A percentile compares a stretch with the other conserved stretches of the same genome.
phyloP scores from a whole-genome alignment of 2,797 vertebrate genomes.

The Streptopelia turtur region DNA sequence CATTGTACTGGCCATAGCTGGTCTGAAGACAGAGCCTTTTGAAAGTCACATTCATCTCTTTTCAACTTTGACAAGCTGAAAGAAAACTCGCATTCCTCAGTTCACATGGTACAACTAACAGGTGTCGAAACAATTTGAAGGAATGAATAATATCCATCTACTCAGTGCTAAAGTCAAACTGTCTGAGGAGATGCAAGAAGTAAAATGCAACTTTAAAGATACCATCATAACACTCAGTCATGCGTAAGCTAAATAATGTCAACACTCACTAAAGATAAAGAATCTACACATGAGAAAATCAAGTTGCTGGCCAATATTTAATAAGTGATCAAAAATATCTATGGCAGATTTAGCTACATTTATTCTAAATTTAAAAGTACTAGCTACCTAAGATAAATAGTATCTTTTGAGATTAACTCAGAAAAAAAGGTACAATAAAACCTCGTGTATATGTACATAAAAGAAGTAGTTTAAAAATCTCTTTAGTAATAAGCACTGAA shows the following conservation, averaged over 20 bases:
- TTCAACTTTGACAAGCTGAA: background rate
- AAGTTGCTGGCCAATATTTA: background rate
- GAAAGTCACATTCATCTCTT: background rate
- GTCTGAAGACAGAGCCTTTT: background rate
- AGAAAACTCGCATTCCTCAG: background rate
- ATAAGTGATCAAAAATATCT: background rate
- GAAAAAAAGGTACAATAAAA: background rate
- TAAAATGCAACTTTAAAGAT: background rate
- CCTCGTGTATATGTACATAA: accelerated
- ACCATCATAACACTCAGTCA: background rate
- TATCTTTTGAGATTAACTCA: background rate
- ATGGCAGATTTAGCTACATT: background rate
- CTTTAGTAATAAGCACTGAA: background rate
- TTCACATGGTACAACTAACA: background rate
- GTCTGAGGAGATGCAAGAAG: background rate
- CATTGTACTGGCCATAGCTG: background rate
- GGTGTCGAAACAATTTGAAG: background rate
- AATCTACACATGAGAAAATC: background rate
- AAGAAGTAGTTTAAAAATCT: background rate
- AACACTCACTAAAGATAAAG: background rate
- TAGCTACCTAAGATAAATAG: background rate
- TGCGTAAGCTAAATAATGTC: background rate
- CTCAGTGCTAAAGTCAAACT: background rate
- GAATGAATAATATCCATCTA: background rate
- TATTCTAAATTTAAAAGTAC: background rate